Evolutionary conservation across 2,888 invertebrate genomes (phyloP), one percentile per base, ranked within the genome.

Genomic region (Eucera pruinosa): DNA sequence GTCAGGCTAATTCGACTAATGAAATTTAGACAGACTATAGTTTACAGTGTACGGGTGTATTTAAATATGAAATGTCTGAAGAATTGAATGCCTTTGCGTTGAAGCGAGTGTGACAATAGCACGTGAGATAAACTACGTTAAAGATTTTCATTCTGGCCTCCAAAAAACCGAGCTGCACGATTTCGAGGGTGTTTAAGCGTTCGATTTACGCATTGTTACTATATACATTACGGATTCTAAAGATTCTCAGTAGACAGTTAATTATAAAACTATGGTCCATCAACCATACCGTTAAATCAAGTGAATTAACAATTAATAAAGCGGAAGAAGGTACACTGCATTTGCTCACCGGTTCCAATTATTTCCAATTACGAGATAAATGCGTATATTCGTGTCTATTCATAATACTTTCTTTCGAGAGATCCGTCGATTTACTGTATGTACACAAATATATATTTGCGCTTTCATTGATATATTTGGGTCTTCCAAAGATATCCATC

Each of bases 1-100:
- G 20, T 18, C 39, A 9, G 39, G 23, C 6, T 25, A 15, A 11
- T 23, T 20, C 36, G 36, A 25, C 15, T 23, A n/a, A 23, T 47
- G 2, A 30, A 48, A 36, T 45, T 30, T 47, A 54, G 36, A 39
- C 54, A 27, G 27, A 47, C 54, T 54, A 39, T 50, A 75, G 45
- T 43, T 47, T 85, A 85, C 82, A 86, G 84, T 67, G 80, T 84
- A 81, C 82, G 84, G 82, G 81, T 86, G 84, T 74, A 61, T 74
- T 45, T 58, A 58, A 65, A 54, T 74, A 36, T 9, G 27, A 61
- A n/a, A 43, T 58, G 52, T 61, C 47, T 52, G 57, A 60, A 58
- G 70, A 79, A 73, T 76, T 65, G 79, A 78, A 71, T 71, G 67
- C 20, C 70, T 78, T 69, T 27, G 68, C 67, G 73, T 76, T 64